These are phyloP conservation scores for Empidonax traillii DNA, from an alignment of 2,113 vertebrate genomes.

Conservation along the genomic window DNA sequence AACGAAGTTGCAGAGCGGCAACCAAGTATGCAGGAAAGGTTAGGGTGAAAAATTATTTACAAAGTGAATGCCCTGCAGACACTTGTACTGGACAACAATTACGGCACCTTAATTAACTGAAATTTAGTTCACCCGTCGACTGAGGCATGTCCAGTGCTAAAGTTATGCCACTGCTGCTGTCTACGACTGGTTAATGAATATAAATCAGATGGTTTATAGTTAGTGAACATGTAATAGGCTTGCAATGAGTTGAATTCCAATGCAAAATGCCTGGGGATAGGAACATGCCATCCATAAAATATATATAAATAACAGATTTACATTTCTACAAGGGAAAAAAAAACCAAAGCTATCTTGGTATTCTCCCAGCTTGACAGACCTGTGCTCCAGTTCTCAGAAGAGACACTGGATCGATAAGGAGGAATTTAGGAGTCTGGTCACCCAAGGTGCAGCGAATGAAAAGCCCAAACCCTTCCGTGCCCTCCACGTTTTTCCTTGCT, in stretches of 20 bases:
- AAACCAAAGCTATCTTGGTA: not conserved
- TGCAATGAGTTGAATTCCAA: slow-evolving; percentile 81
- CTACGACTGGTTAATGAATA: slow-evolving; percentile 86
- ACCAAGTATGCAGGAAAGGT: slow-evolving; percentile 23
- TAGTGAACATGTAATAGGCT: slow-evolving; percentile 80
- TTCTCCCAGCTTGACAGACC: not conserved
- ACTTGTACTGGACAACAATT: slow-evolving; percentile 84
- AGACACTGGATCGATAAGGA: not conserved
- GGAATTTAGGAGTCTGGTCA: not conserved
- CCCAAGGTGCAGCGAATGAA: not conserved
- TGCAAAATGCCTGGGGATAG: slow-evolving; percentile 78
- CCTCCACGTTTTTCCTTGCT: not conserved
- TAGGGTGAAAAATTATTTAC: slow-evolving; percentile 79
- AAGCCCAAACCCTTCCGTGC: not conserved
- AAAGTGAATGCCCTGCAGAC: slow-evolving; percentile 77
- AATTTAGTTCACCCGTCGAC: slow-evolving; percentile 76
- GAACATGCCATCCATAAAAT: slow-evolving; percentile 73
- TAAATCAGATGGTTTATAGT: slow-evolving; percentile 89
- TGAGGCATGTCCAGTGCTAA: slow-evolving; percentile 76
- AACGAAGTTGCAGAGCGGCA: slow-evolving; percentile 43
- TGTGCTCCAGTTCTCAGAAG: accelerated
- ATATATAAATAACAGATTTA: slow-evolving; percentile 57
- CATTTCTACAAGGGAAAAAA: slow-evolving; percentile 16
- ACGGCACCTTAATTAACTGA: slow-evolving; percentile 82
- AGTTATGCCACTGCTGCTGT: slow-evolving; percentile 73